Conservation (phyloP, 2,888 invertebrate genomes). For the Epsilonema sp. region DNA sequence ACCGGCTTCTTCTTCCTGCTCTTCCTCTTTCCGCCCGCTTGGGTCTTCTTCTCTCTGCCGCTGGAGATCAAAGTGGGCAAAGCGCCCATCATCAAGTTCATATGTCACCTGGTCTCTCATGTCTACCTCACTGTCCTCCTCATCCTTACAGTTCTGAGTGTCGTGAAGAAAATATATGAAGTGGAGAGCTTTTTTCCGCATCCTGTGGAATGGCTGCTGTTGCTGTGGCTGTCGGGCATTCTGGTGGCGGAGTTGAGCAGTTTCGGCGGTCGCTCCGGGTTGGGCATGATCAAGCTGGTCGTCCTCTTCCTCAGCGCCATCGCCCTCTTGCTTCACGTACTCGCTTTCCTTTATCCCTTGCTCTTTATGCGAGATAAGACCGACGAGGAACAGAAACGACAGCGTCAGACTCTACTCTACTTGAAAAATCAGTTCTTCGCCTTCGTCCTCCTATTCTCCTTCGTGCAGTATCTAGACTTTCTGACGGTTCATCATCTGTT, state of each 20-base stretch:
- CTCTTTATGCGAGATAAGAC: no score
- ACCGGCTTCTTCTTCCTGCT: conserved; percentile 76
- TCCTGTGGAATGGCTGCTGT: conserved; percentile 86
- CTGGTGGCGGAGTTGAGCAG: conserved; percentile 87
- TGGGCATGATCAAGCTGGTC: conserved; percentile 55
- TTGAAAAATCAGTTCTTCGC: conserved; percentile 59
- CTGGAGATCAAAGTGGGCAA: conserved; percentile 64
- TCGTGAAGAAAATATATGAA: conserved; percentile 21
- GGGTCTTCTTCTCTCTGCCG: conserved; percentile 84
- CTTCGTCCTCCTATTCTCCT: conserved; percentile 75
- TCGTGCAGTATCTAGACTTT: conserved; percentile 74
- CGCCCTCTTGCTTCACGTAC: conserved; percentile 46
- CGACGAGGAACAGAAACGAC: conserved; percentile 2
- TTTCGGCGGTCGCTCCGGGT: conserved; percentile 85
- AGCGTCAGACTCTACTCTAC: conserved; percentile 1
- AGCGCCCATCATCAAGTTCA: conserved; percentile 97
- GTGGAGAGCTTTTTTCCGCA: conserved; percentile 44
- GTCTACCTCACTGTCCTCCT: conserved; percentile 85
- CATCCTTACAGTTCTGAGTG: conserved; percentile 35
- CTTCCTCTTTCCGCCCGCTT: conserved; percentile 79
- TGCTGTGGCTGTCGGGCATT: conserved; percentile 82
- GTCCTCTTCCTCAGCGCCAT: conserved; percentile 51
- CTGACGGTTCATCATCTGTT: conserved; percentile 96
- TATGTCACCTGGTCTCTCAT: conserved; percentile 96
- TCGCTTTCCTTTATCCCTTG: conserved; percentile 5